Percentiles rank a stretch among this genome's conserved stretches.
phyloP scores from a whole-genome alignment of 2,113 vertebrate genomes.

The Myotis davidii region DNA sequence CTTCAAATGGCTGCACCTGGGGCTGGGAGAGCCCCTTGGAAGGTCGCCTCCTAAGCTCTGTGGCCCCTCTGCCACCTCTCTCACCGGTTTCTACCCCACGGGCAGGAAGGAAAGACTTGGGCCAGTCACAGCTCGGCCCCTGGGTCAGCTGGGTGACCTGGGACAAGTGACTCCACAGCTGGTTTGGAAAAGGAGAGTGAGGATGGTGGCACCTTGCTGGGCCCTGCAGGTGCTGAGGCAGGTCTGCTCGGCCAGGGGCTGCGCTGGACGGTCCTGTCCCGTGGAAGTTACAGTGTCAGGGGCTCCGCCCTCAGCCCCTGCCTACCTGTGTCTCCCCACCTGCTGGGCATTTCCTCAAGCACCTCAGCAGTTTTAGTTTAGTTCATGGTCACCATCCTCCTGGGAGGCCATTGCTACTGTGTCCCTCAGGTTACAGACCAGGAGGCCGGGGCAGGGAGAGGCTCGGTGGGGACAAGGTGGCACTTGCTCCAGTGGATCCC shows the following conservation, averaged over 20 bases:
- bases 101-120: not conserved
- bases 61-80: not conserved
- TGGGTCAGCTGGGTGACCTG: not conserved
- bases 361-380: accelerated
- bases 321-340: accelerated
- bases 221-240: not conserved
- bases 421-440: not conserved
- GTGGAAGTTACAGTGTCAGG: not conserved
- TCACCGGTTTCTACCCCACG: not conserved
- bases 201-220: accelerated
- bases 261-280: accelerated
- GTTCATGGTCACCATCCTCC: accelerated
- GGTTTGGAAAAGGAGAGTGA: not conserved
- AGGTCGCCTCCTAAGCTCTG: not conserved
- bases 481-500: not conserved
- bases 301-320: accelerated
- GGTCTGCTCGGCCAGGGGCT: not conserved
- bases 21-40: accelerated
- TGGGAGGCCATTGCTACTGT: not conserved
- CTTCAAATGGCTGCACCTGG: accelerated
- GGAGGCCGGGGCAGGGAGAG: not conserved
- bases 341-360: not conserved
- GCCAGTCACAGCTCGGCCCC: not conserved
- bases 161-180: accelerated
- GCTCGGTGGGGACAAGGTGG: not conserved